Base-by-base conservation (phyloP, 1,140 invertebrate species). In the Cydia fagiglandana region DNA sequence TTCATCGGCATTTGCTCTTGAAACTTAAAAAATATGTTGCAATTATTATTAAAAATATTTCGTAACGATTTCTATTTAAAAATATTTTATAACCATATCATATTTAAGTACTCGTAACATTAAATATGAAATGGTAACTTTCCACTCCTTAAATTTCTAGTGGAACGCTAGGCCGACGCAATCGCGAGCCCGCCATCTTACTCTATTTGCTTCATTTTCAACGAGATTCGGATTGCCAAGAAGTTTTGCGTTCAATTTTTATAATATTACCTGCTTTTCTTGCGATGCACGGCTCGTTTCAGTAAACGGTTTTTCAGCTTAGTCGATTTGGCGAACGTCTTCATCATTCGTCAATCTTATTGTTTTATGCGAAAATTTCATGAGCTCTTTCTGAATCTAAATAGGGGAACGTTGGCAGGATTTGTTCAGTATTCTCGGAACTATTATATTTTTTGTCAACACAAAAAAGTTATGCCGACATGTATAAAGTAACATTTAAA, bases 201-300 rank as follows among this genome's bases (percentile, higher is more conserved):
- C 78, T 87, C 83, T 85, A 86, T 86, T 86, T 85, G 83, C 78
- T 82, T 82, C 80, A 84, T 84, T 85, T 83, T 81, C 75, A 84
- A 85, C 84, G 79, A 82, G 81, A 79, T 77, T 84, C 80, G 82
- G 77, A 87, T 85, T 87, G 81, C 79, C 81, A 82, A 85, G 81
- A 85, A 84, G 79, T 82, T 84, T 84, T 81, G 77, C 79, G 79
- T 85, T 84, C 77, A 81, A 83, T 81, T 83, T 83, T 78, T 81
- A 80, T 77, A 83, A 79, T 78, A 78, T 81, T 79, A 77, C 77
- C 78, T 75, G 53, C 64, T 75, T 76, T 76, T 70, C 66, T 70
- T 56, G 47, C 53, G 74, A 77, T 76, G 75, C 78, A 75, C 50
- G 74, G 56, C 73, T 79, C 78, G 78, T 79, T 79, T 76, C 73